These are phyloP conservation scores for Lydus trimaculatus DNA, from an alignment of 2,888 invertebrate species.

Conservation along the genomic window DNA sequence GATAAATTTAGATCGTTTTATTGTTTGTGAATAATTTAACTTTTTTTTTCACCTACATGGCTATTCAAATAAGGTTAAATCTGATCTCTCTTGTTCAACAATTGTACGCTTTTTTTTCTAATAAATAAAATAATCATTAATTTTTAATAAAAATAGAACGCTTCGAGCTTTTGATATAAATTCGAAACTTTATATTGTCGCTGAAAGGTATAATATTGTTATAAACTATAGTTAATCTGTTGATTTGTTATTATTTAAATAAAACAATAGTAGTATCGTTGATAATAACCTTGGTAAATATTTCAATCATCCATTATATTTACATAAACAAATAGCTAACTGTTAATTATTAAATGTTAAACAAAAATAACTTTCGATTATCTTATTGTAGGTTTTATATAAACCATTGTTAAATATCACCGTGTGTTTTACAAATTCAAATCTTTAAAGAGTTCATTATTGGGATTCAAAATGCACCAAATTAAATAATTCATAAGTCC, in stretches of 20 bases:
- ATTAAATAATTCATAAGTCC: too few relatives aligned
- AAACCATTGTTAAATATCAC: too few relatives aligned
- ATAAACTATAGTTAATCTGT: not conserved
- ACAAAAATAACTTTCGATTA: too few relatives aligned
- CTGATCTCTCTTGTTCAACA: not conserved
- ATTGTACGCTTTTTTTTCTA: not conserved
- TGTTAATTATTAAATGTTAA: not conserved
- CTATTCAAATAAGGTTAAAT: not conserved
- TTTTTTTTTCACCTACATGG: not conserved
- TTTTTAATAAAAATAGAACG: not conserved
- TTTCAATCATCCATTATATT: not conserved
- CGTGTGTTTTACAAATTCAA: too few relatives aligned
- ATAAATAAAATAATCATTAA: not conserved
- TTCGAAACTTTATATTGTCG: not conserved
- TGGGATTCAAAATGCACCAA: too few relatives aligned
- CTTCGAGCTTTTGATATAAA: not conserved
- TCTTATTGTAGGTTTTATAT: too few relatives aligned
- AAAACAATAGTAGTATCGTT: not conserved
- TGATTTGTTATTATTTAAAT: not conserved
- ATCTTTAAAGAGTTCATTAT: too few relatives aligned
- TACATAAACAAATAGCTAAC: not conserved
- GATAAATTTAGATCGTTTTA: not conserved
- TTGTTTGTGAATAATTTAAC: not conserved
- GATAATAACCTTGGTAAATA: not conserved
- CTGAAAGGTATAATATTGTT: not conserved